Conservation (phyloP, 2,888 invertebrate species). For the Glaucopsyche alexis region DNA sequence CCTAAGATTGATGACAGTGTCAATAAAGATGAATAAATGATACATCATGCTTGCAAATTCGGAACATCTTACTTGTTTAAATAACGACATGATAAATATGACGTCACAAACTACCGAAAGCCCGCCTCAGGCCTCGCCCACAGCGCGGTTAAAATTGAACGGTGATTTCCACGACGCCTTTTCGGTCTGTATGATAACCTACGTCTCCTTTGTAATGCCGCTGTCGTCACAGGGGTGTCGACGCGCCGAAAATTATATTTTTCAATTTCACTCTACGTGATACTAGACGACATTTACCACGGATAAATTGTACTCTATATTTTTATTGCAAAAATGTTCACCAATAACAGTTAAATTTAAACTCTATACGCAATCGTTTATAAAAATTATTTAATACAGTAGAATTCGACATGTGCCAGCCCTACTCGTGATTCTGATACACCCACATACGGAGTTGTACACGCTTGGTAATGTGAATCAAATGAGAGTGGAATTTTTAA, state of each 20-base stretch:
- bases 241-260: neutral
- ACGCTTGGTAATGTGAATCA: slow-evolving; percentile 16
- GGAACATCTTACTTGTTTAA: too few relatives aligned
- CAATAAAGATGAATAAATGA: too few relatives aligned
- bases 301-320: neutral
- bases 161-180: slow-evolving; percentile 23
- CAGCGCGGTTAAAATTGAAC: slow-evolving; percentile 4
- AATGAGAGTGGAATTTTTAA: slow-evolving; percentile 14
- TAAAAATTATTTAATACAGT: neutral
- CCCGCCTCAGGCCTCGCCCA: neutral
- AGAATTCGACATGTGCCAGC: neutral
- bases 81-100: neutral
- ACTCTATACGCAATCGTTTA: neutral
- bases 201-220: slow-evolving; percentile 7
- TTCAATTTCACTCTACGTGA: neutral
- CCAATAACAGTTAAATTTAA: neutral
- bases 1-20: too few relatives aligned
- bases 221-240: slow-evolving; percentile 7
- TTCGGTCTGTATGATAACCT: slow-evolving; percentile 15
- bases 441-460: slow-evolving; percentile 3
- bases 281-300: neutral
- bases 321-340: neutral
- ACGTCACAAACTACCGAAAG: neutral
- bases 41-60: too few relatives aligned
- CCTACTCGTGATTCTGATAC: slow-evolving; percentile 6